Base-by-base conservation (phyloP, 2,888 invertebrate genomes). In the Epirrita christyi region DNA sequence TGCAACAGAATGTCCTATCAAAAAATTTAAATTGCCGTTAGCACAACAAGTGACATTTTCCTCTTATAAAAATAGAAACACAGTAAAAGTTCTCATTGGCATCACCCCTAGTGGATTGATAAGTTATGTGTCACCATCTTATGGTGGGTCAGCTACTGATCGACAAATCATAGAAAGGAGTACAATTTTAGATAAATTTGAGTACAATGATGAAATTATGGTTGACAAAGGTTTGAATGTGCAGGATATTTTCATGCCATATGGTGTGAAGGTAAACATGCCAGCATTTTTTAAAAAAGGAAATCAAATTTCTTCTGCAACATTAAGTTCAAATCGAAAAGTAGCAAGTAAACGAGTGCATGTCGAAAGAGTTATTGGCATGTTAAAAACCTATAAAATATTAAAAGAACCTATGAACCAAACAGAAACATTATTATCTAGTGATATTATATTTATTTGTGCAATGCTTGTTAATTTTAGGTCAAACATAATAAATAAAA, bases 101-200 rank as follows among this genome's bases (percentile, higher is more conserved):
- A 32, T 32, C 32, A 32, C 32, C 32, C 32, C 32, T 32, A 32
- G 32, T 40, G 32, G 29, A 43, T 9, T 21, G 13, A 34, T 14
- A n/a, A 41, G 37, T 14, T 27, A 41, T 41, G 38, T 10, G 11
- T 49, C 21, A 9, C 29, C 8, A 13, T 43, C 32, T 13, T 49
- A 49, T 55, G 51, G 36, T 27, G 57, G 52, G 8, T 56, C 56
- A 9, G 41, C 51, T 13, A 32, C 56, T 10, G 51, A 56, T 28
- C 27, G 51, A 28, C 56, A 56, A 37, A 51, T 56, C 13, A 51
- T 51, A 38, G 56, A 56, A 42, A 27, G 51, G 27, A 51, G 56
- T 46, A 13, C 36, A 11, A 9, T 32, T 7, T 32, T 32, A 32
- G 32, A 32, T 9, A 32, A 32, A 32, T 32, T 32, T 32, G 32